Evolutionary conservation across 2,113 vertebrate species (phyloP).

Genomic region (Gyps fulvus): DNA sequence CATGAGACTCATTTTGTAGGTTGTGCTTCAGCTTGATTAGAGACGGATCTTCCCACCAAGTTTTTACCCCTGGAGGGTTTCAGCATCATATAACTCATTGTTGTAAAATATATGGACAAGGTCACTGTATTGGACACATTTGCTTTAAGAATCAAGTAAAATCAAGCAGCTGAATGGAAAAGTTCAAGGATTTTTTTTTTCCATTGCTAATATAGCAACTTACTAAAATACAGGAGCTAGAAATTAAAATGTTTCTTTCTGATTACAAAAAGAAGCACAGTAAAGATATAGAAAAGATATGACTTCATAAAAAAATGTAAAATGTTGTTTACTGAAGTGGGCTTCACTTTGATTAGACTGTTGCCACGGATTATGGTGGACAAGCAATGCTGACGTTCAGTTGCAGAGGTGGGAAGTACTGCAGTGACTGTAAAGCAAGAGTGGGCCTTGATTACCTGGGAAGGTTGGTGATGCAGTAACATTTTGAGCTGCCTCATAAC

Average conservation of each 20-base stretch:
- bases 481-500: neutral
- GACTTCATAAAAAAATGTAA: neutral
- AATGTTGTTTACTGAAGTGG: neutral
- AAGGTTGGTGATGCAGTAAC: neutral
- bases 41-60: neutral
- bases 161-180: neutral
- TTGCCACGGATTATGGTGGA: rapidly evolving
- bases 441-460: too few relatives aligned
- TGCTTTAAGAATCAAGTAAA: neutral
- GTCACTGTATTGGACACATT: neutral
- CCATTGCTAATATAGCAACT: neutral
- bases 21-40: neutral
- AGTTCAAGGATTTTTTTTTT: neutral
- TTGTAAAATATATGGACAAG: neutral
- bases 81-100: neutral
- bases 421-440: neutral
- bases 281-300: neutral
- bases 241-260: neutral
- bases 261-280: neutral
- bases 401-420: neutral
- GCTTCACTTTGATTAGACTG: neutral
- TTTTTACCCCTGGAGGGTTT: neutral
- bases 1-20: neutral
- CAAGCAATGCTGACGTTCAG: neutral
- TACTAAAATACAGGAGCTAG: neutral